phyloP scores from a whole-genome alignment of 1,140 invertebrate genomes.

The Steinernema feltiae region DNA sequence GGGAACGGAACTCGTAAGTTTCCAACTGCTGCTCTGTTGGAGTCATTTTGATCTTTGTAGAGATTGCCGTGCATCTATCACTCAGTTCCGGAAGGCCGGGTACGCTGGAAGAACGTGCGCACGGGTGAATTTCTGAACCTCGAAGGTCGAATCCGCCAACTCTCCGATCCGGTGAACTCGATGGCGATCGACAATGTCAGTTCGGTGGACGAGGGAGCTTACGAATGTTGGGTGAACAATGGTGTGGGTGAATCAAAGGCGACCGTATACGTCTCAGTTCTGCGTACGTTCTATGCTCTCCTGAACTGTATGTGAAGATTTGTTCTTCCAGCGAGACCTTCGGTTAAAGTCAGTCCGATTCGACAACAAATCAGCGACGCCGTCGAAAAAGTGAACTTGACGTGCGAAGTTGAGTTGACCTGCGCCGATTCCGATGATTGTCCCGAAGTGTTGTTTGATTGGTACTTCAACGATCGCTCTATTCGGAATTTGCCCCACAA shows the following conservation, averaged over 20 bases:
- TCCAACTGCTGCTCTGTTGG: neutral
- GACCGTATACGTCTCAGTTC: slow-evolving; percentile 14
- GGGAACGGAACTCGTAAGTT: slow-evolving; percentile 22
- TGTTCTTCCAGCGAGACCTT: neutral
- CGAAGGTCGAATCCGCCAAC: neutral
- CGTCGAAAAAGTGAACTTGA: slow-evolving; percentile 23
- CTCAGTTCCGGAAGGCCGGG: slow-evolving; percentile 23
- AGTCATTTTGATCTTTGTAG: neutral
- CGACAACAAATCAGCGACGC: slow-evolving; percentile 16
- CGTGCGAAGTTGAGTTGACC: slow-evolving; percentile 26
- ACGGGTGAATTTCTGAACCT: neutral
- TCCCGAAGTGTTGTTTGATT: slow-evolving; percentile 26
- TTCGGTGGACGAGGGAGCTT: slow-evolving; percentile 26
- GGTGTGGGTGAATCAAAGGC: slow-evolving; percentile 21
- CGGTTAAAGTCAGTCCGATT: slow-evolving; percentile 19
- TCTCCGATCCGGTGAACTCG: neutral
- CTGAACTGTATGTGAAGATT: neutral
- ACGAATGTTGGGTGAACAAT: slow-evolving; percentile 28
- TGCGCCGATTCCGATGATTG: slow-evolving; percentile 22
- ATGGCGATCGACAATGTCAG: slow-evolving; percentile 27
- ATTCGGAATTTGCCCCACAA: slow-evolving; percentile 16
- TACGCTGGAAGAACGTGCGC: neutral
- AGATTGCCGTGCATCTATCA: slow-evolving; percentile 30
- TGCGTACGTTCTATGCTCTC: neutral
- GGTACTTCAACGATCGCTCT: slow-evolving; percentile 21